Percentiles rank a stretch among this genome's conserved stretches.
Evolutionary conservation across 2,888 invertebrate species (phyloP).

Genomic region (Eledona agricola): DNA sequence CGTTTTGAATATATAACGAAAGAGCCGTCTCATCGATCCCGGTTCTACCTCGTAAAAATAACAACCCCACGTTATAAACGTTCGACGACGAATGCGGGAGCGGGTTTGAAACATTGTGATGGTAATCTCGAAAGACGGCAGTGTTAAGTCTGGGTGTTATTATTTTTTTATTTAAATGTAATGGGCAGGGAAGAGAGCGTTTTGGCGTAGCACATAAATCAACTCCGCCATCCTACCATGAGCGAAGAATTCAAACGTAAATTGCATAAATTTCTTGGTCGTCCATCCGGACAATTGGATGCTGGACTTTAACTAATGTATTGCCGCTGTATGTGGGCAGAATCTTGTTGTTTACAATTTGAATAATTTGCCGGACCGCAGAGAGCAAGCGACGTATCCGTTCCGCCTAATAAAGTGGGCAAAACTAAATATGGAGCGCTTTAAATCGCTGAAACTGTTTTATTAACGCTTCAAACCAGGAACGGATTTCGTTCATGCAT

Average conservation of each 20-base stretch:
- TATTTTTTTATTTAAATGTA: slow-evolving; percentile 27
- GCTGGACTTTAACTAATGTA: slow-evolving; percentile 6
- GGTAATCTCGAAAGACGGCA: slow-evolving; percentile 9
- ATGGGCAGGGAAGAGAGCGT: slow-evolving; percentile 11
- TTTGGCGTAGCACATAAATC: slow-evolving; percentile 20
- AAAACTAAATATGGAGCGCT: too few species aligned
- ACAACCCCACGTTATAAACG: slow-evolving; percentile 12
- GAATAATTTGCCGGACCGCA: slow-evolving; percentile 3
- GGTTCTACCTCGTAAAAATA: slow-evolving; percentile 12
- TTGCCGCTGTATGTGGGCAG: slow-evolving; percentile 1
- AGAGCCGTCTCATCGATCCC: slow-evolving; percentile 2
- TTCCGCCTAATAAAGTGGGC: too few species aligned
- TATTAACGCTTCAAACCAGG: too few species aligned
- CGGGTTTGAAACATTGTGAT: slow-evolving; percentile 9
- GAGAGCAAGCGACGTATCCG: neutral
- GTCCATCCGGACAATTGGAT: slow-evolving; percentile 20
- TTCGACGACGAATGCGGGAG: slow-evolving; percentile 9
- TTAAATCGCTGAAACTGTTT: neutral
- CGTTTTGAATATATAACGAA: slow-evolving; percentile 1
- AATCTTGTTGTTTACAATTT: too few species aligned
- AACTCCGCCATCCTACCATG: slow-evolving; percentile 4
- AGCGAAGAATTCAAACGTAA: slow-evolving; percentile 7
- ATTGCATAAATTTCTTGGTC: slow-evolving; percentile 16
- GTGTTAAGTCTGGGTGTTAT: slow-evolving; percentile 15
- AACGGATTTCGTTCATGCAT: too few species aligned